Base-by-base conservation (phyloP, 2,113 vertebrate genomes). In the Hypanus sabinus region DNA sequence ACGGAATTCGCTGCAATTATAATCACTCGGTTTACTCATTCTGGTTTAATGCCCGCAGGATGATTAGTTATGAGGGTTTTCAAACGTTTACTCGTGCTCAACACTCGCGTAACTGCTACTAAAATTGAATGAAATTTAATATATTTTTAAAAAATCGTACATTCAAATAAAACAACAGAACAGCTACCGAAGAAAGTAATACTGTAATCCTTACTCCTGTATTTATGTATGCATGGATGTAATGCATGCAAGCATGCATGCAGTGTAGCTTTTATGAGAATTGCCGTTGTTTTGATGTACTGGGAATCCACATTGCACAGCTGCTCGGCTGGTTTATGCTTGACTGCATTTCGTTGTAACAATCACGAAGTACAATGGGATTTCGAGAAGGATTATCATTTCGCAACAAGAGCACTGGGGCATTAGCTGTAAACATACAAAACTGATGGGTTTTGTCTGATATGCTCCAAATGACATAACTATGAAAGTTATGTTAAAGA, bases 281-380 rank as follows among this genome's bases (percentile, higher is more conserved):
- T 75, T 73, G 91, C 68, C 96, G 94, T 95, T 96, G 97, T 96
- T 96, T 12, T 0, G 96, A 96, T 97, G 96, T 96, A 96, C 95
- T 95, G 97, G 96, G 96, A 97, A 94, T 96, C 96, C 97, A 71
- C 91, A 93, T 93, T 93, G 73, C 70, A 97, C 97, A 97, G 97
- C 97, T 97, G 96, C 97, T 97, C 96, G 96, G 95, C 95, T 96
- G 95, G 96, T 97, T 97, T 97, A 96, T 96, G 97, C 97, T 95
- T 95, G 96, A 97, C 97, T 97, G 96, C 96, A 96, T 97, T 97
- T 97, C 97, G 97, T 97, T 97, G 96, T 96, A 97, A 97, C 97
- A 97, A 97, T 97, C 96, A 96, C 96, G 27, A 93, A 93, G 38
- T 93, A 93, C 68, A 93, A 73, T 30, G 38, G 91, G 91, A 73